phyloP scores from a whole-genome alignment of 2,113 vertebrate species.

The Tenrec ecaudatus region DNA sequence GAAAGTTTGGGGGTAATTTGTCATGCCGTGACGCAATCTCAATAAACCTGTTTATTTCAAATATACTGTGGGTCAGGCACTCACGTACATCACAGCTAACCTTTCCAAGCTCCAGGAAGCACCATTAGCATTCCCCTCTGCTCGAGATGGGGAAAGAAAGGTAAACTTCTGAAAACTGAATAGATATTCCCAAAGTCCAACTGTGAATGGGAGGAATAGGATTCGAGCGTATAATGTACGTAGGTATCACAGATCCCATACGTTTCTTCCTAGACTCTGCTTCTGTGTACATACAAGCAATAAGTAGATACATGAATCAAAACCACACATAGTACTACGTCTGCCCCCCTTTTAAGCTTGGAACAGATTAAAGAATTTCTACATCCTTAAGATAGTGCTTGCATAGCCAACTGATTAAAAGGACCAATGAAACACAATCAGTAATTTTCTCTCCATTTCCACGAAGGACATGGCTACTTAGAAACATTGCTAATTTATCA shows the following conservation, averaged over 20 bases:
- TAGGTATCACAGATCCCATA: background rate
- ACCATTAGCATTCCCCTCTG: background rate
- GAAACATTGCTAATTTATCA: background rate
- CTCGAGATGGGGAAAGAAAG: constrained; percentile 23
- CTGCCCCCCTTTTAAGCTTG: constrained; percentile 9
- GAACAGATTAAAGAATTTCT: background rate
- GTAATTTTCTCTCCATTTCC: background rate
- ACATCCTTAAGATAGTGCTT: background rate
- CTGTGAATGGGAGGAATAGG: background rate
- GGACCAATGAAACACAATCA: background rate
- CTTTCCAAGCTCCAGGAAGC: constrained; percentile 17
- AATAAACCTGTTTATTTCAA: constrained; percentile 43
- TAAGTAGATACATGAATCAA: background rate
- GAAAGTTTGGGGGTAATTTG: background rate
- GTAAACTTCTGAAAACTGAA: background rate
- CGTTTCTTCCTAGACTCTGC: background rate
- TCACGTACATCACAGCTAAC: background rate
- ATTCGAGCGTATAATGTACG: background rate
- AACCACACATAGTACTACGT: background rate
- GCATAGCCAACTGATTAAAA: background rate
- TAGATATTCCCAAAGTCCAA: constrained; percentile 36
- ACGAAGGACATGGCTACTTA: background rate
- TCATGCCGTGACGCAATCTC: background rate
- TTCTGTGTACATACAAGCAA: background rate
- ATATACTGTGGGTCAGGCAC: background rate